These are phyloP conservation scores for Scleropages formosus DNA, from an alignment of 2,797 vertebrate genomes.

Conservation along the genomic window DNA sequence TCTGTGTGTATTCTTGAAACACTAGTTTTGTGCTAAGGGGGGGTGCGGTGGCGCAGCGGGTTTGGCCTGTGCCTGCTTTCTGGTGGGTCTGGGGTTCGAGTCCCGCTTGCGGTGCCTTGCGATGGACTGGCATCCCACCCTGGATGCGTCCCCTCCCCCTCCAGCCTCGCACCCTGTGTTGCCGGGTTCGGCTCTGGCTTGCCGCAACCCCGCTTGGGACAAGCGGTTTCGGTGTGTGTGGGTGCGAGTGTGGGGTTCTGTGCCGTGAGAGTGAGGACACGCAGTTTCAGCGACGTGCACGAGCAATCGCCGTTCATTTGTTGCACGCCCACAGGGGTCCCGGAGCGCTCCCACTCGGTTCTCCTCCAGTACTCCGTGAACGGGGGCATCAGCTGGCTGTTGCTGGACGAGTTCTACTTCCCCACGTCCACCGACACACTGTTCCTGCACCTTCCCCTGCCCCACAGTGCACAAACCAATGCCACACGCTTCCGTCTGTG, in stretches of 20 bases:
- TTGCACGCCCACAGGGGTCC: conserved; percentile 72
- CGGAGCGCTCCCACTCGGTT: conserved; percentile 92
- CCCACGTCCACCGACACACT: conserved; percentile 89
- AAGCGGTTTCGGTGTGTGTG: conserved; percentile 10
- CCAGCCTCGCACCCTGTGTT: too few species aligned
- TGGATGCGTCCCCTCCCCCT: too few species aligned
- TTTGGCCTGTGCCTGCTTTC: too few species aligned
- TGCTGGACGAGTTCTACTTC: conserved; percentile 97
- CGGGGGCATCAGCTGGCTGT: conserved; percentile 92
- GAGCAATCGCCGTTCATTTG: too few species aligned
- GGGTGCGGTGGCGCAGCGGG: too few species aligned
- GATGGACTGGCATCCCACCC: too few species aligned
- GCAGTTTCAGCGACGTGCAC: conserved; percentile 15
- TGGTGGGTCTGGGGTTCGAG: too few species aligned
- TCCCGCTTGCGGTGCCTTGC: too few species aligned
- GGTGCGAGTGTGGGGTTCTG: not conserved
- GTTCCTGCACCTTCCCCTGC: conserved; percentile 89
- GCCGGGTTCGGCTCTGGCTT: too few species aligned
- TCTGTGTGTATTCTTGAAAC: not conserved
- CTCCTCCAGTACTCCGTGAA: conserved; percentile 92
- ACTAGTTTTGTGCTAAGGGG: too few species aligned
- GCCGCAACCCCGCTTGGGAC: too few species aligned
- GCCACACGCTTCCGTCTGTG: conserved; percentile 91
- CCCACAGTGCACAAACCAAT: conserved; percentile 84
- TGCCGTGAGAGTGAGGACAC: not conserved